Percentiles rank a stretch among this genome's conserved stretches.
These are phyloP conservation scores for Mormyrops boulengeri DNA, from an alignment of 2,797 vertebrate species.

Conservation along the genomic window DNA sequence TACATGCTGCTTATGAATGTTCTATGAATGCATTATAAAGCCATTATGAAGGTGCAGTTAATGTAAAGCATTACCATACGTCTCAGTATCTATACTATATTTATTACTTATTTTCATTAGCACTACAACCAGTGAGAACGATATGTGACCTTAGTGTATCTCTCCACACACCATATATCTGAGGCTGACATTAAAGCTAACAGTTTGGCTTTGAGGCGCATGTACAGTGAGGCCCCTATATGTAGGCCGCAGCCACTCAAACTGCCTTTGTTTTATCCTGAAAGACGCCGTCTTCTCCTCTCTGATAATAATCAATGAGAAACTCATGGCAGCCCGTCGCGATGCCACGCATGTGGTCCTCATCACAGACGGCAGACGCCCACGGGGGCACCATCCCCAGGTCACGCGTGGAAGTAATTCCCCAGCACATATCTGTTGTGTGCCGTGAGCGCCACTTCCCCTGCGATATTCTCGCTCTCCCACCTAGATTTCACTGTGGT, in stretches of 20 bases:
- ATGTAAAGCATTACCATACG: neutral
- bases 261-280: neutral
- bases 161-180: neutral
- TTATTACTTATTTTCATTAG: neutral
- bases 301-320: conserved; percentile 4
- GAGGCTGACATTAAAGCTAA: neutral
- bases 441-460: neutral
- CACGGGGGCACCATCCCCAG: neutral
- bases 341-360: neutral
- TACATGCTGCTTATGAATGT: neutral
- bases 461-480: neutral
- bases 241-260: neutral
- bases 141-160: neutral
- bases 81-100: neutral
- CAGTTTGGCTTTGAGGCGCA: neutral
- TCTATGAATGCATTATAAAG: neutral
- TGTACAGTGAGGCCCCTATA: neutral
- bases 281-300: neutral
- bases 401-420: neutral
- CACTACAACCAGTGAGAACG: neutral
- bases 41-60: neutral
- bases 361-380: neutral
- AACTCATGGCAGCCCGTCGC: neutral
- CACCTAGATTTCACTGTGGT: neutral
- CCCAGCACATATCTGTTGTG: too few species aligned